Percentiles rank a stretch among this genome's conserved stretches.
phyloP scores from a whole-genome alignment of 2,888 invertebrate species.

The Caenorhabditis uteleia region DNA sequence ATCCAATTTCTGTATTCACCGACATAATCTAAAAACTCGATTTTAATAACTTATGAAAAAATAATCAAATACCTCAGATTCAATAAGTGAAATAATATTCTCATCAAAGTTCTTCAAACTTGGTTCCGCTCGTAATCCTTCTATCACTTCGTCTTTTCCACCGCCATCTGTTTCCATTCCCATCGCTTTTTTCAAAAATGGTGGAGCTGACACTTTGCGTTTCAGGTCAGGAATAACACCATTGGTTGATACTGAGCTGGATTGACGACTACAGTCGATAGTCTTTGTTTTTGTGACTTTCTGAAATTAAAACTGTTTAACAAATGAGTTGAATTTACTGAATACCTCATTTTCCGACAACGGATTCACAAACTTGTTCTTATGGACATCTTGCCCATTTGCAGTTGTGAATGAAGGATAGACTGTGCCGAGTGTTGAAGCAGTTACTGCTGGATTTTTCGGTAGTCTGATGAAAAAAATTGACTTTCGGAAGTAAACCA shows the following conservation, averaged over 20 bases:
- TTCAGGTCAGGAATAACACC: background rate
- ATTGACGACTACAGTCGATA: background rate
- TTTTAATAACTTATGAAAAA: background rate
- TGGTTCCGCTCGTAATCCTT: slow-evolving; percentile 44
- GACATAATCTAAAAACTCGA: slow-evolving; percentile 47
- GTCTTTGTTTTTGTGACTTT: background rate
- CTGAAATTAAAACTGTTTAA: background rate
- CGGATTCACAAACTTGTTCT: slow-evolving; percentile 15
- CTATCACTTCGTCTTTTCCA: slow-evolving; percentile 26
- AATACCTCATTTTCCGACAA: background rate
- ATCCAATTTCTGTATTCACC: slow-evolving; percentile 70
- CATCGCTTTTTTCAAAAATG: slow-evolving; percentile 40
- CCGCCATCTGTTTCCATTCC: slow-evolving; percentile 45
- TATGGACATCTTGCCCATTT: slow-evolving; percentile 23
- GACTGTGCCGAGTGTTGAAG: slow-evolving; percentile 6
- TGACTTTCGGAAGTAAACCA: background rate
- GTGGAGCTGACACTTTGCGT: slow-evolving; percentile 2
- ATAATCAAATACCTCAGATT: slow-evolving; percentile 43
- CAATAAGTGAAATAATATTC: slow-evolving; percentile 51
- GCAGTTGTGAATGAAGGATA: slow-evolving; percentile 30
- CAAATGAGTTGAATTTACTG: background rate
- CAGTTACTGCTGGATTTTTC: slow-evolving; percentile 10
- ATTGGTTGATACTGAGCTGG: background rate
- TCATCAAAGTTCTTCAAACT: slow-evolving; percentile 52
- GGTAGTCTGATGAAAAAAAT: background rate